phyloP scores from a whole-genome alignment of 2,113 vertebrate genomes.

The Chaetodon trifascialis region DNA sequence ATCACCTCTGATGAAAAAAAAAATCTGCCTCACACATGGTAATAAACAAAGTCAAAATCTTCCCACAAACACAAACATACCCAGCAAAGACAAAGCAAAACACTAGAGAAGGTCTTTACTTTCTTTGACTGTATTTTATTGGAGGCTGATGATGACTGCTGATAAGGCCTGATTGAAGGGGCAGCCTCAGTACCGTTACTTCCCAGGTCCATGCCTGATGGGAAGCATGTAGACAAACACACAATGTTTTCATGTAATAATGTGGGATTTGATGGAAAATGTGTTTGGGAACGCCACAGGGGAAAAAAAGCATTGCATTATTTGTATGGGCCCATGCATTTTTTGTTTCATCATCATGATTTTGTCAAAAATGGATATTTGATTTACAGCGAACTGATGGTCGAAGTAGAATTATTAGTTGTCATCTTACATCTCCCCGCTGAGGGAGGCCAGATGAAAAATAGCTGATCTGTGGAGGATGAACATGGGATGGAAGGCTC shows the following conservation, averaged over 20 bases:
- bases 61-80: background rate
- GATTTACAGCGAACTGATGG: background rate
- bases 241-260: background rate
- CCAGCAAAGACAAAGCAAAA: background rate
- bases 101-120: background rate
- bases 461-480: too few species aligned
- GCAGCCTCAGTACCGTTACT: background rate
- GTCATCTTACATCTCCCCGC: too few species aligned
- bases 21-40: background rate
- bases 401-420: background rate
- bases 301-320: background rate
- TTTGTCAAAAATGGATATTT: slow-evolving; percentile 3
- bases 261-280: background rate
- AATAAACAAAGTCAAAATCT: too few species aligned
- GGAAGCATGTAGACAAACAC: background rate
- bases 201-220: background rate
- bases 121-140: background rate
- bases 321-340: too few species aligned
- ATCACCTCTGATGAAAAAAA: too few species aligned
- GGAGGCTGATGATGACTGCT: background rate
- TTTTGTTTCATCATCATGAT: too few species aligned
- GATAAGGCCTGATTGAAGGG: background rate
- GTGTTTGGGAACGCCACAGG: too few species aligned
- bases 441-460: too few species aligned
- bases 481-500: too few species aligned